Evolutionary conservation across 2,888 invertebrate genomes (phyloP).

Genomic region (Magallana nippona): DNA sequence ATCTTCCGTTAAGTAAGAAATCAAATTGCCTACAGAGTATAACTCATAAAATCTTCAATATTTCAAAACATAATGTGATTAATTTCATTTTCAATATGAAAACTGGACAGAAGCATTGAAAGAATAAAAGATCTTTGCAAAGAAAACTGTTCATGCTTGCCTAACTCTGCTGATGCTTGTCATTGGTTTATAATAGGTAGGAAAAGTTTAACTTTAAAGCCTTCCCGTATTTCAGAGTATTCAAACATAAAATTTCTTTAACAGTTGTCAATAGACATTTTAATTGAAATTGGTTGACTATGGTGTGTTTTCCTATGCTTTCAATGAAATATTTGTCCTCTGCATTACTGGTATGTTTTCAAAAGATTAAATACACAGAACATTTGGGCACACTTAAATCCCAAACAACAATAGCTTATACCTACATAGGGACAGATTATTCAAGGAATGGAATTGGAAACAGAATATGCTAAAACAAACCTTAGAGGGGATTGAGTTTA

Average conservation of each 20-base stretch:
- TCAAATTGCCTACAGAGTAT: too few species aligned
- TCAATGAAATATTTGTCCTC: conserved; percentile 15
- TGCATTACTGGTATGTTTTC: conserved; percentile 14
- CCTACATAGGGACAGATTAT: conserved; percentile 16
- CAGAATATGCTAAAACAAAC: neutral
- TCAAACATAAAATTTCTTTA: conserved; percentile 1
- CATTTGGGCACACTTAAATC: conserved; percentile 12
- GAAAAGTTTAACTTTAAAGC: conserved; percentile 18
- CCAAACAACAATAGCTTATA: conserved; percentile 12
- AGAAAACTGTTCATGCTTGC: too few species aligned
- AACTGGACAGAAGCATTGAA: too few species aligned
- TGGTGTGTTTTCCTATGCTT: neutral
- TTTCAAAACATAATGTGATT: too few species aligned
- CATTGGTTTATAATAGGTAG: neutral
- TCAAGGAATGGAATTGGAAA: neutral
- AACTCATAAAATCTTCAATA: too few species aligned
- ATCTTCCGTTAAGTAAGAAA: too few species aligned
- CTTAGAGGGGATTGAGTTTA: neutral
- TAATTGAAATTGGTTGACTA: conserved; percentile 11
- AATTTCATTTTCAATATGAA: too few species aligned
- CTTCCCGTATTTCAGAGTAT: neutral
- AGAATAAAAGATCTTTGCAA: too few species aligned
- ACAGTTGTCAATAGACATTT: neutral
- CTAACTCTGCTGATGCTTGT: neutral
- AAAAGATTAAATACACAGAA: conserved; percentile 17